Evolutionary conservation across 2,888 invertebrate species (phyloP).

Genomic region (Pyrocoelia pectoralis): DNA sequence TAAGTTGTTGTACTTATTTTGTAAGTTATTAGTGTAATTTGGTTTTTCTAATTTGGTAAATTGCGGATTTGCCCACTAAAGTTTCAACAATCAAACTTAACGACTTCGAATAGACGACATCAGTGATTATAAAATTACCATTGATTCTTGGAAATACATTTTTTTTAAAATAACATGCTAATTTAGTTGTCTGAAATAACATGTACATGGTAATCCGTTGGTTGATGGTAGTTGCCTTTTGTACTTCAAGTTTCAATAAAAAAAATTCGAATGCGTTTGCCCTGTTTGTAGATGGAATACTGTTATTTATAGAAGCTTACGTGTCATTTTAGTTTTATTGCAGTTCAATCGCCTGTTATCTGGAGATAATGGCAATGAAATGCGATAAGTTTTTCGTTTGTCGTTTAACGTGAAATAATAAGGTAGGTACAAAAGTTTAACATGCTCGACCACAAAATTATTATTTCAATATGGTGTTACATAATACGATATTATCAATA

Average conservation of each 20-base stretch:
- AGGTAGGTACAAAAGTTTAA: not conserved
- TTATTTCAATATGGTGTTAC: too few species aligned
- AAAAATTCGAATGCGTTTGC: too few species aligned
- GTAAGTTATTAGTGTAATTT: constrained; percentile 2
- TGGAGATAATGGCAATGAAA: not conserved
- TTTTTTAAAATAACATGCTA: not conserved
- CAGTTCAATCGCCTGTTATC: not conserved
- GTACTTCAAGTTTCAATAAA: too few species aligned
- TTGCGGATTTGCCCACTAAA: constrained; percentile 19
- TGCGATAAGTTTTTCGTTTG: not conserved
- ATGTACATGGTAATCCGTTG: too few species aligned
- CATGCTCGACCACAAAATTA: too few species aligned
- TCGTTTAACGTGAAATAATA: not conserved
- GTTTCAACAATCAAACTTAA: constrained; percentile 10
- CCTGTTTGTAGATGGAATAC: too few species aligned
- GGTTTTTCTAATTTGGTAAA: constrained; percentile 19
- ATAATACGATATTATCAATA: too few species aligned
- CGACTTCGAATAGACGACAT: not conserved
- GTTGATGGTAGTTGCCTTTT: too few species aligned
- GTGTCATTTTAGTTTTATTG: not conserved
- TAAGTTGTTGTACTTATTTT: not conserved
- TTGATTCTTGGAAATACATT: not conserved
- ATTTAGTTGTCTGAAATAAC: too few species aligned
- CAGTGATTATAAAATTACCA: not conserved
- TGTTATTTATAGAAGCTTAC: not conserved